A percentile compares a stretch with the other conserved stretches of the same genome.
phyloP scores from a whole-genome alignment of 2,113 vertebrate species.

The Aspidoscelis tigris region DNA sequence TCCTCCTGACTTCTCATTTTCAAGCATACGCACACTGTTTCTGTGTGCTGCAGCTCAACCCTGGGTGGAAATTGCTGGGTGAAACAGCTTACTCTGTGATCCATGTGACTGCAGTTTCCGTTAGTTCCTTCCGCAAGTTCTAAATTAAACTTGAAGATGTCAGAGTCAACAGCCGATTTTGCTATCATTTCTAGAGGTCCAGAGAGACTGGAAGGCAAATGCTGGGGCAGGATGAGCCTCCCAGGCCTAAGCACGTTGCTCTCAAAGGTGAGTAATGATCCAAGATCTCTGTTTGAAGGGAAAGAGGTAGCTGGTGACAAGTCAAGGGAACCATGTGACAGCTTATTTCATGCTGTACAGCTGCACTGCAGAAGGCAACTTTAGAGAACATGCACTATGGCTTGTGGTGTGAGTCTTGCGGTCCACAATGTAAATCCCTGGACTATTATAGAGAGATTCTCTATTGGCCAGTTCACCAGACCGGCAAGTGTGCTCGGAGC shows the following conservation, averaged over 20 bases:
- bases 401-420: neutral
- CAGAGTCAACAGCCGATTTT: conserved; percentile 1
- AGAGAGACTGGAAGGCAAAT: accelerated
- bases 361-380: neutral
- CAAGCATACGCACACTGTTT: conserved; percentile 33
- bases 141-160: conserved; percentile 68
- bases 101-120: conserved; percentile 86
- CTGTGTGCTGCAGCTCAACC: conserved; percentile 52
- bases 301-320: neutral
- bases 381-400: neutral
- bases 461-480: no score
- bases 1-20: conserved; percentile 37
- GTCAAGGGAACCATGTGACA: neutral
- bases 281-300: neutral
- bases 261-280: conserved; percentile 72
- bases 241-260: conserved; percentile 22
- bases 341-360: neutral
- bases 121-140: conserved; percentile 83
- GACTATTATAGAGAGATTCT: no score
- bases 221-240: conserved; percentile 66
- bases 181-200: neutral
- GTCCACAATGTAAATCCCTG: no score
- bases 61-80: conserved; percentile 17
- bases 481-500: no score
- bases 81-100: conserved; percentile 58